These are phyloP conservation scores for Baryphthengus martii DNA, from an alignment of 2,113 vertebrate genomes.

Conservation along the genomic window DNA sequence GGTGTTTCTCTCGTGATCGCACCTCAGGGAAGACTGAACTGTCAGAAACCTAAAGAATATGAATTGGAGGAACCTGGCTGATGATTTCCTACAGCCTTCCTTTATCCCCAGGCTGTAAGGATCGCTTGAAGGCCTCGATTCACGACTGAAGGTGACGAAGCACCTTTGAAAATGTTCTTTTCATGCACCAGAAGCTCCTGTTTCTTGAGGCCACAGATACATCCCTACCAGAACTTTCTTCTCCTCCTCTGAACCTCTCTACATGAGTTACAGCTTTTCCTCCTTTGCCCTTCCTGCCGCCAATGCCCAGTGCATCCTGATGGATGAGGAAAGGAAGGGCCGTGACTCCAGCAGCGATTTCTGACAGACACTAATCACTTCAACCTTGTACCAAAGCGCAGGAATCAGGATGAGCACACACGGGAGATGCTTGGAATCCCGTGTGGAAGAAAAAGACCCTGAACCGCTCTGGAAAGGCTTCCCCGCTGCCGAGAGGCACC, in stretches of 20 bases:
- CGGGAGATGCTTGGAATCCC: fast-evolving
- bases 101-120: fast-evolving
- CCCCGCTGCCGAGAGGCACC: fast-evolving
- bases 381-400: neutral
- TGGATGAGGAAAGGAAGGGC: neutral
- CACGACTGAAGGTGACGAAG: fast-evolving
- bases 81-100: neutral
- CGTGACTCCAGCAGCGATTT: fast-evolving
- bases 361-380: neutral
- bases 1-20: fast-evolving
- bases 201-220: fast-evolving
- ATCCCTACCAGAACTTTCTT: neutral
- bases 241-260: neutral
- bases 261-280: fast-evolving
- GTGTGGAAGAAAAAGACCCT: fast-evolving
- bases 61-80: neutral
- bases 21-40: fast-evolving
- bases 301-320: fast-evolving
- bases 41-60: neutral
- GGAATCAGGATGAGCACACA: fast-evolving
- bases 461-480: neutral
- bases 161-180: neutral
- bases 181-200: neutral
- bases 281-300: neutral
- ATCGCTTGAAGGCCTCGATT: fast-evolving